Percentiles rank a stretch among this genome's conserved stretches.
These are phyloP conservation scores for Aphis craccivora DNA, from an alignment of 1,140 invertebrate species.

Conservation along the genomic window DNA sequence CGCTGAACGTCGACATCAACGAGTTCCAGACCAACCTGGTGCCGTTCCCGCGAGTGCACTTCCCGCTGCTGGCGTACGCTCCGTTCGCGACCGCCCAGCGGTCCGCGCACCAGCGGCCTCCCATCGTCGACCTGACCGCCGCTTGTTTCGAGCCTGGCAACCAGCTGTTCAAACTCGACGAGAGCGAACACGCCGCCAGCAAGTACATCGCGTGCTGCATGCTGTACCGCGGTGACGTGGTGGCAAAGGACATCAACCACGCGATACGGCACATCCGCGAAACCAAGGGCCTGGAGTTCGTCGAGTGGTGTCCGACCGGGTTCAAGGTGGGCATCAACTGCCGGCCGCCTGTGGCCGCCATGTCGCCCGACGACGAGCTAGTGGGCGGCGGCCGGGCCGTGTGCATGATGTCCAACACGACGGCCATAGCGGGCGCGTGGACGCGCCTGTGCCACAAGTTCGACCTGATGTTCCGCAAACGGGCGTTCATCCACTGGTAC, in stretches of 20 bases:
- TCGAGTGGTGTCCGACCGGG: constrained; percentile 72
- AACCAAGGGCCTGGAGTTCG: constrained; percentile 66
- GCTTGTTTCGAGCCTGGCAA: constrained; percentile 39
- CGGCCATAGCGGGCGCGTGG: constrained; percentile 82
- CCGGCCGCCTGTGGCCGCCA: constrained; percentile 55
- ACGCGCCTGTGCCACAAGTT: constrained; percentile 82
- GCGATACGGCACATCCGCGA: constrained; percentile 67
- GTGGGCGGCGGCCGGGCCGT: constrained; percentile 65
- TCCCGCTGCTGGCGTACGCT: constrained; percentile 79
- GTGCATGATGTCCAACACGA: constrained; percentile 85
- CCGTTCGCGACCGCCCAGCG: constrained; percentile 83
- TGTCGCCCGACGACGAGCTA: constrained; percentile 61
- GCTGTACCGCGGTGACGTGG: constrained; percentile 69
- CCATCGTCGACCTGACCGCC: constrained; percentile 67
- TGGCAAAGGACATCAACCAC: constrained; percentile 70
- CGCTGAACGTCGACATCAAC: constrained; percentile 71
- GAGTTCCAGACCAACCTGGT: constrained; percentile 77
- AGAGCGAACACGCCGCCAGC: constrained; percentile 57
- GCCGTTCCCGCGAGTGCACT: constrained; percentile 71
- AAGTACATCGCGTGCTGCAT: constrained; percentile 72
- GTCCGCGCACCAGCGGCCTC: constrained; percentile 80
- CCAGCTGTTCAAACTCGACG: constrained; percentile 60
- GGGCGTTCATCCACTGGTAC: constrained; percentile 87
- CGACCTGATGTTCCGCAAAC: constrained; percentile 83
- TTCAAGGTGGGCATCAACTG: constrained; percentile 64